A percentile compares a stretch with the other conserved stretches of the same genome.
phyloP scores from a whole-genome alignment of 2,888 invertebrate species.

The Arge pagana region DNA sequence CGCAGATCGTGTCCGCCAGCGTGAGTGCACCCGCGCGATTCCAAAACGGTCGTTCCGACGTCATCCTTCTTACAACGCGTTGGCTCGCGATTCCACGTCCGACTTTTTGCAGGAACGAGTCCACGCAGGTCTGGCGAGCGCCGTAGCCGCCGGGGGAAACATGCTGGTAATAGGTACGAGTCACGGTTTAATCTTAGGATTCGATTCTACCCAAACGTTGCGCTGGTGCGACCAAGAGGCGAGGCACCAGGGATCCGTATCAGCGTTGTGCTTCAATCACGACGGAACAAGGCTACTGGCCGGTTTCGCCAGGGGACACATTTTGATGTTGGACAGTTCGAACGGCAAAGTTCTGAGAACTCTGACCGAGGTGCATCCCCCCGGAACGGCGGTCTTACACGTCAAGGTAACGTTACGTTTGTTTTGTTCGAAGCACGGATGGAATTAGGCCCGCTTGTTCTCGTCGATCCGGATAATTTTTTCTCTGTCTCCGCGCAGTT shows the following conservation, averaged over 20 bases:
- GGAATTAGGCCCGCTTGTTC: neutral
- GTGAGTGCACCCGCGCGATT: constrained; percentile 60
- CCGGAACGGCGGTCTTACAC: constrained; percentile 81
- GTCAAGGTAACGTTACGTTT: constrained; percentile 59
- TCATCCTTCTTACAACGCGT: neutral
- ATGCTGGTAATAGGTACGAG: constrained; percentile 92
- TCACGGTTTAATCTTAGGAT: constrained; percentile 87
- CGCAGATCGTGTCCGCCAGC: constrained; percentile 84
- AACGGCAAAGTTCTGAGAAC: constrained; percentile 78
- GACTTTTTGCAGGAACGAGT: constrained; percentile 77
- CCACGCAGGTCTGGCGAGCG: constrained; percentile 86
- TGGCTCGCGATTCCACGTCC: constrained; percentile 11
- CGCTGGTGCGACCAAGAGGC: constrained; percentile 85
- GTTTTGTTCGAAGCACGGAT: neutral
- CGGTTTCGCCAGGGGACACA: constrained; percentile 78
- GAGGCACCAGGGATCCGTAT: constrained; percentile 76
- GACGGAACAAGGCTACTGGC: constrained; percentile 85
- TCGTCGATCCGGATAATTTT: constrained; percentile 2
- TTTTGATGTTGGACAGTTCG: constrained; percentile 87
- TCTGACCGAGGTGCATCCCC: constrained; percentile 80
- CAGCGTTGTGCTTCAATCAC: constrained; percentile 83
- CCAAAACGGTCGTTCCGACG: neutral
- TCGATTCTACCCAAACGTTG: constrained; percentile 83
- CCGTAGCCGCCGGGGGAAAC: constrained; percentile 75
- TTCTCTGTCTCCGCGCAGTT: constrained; percentile 59